These are phyloP conservation scores for Mythimna lalbum DNA, from an alignment of 2,888 invertebrate genomes.

Conservation along the genomic window DNA sequence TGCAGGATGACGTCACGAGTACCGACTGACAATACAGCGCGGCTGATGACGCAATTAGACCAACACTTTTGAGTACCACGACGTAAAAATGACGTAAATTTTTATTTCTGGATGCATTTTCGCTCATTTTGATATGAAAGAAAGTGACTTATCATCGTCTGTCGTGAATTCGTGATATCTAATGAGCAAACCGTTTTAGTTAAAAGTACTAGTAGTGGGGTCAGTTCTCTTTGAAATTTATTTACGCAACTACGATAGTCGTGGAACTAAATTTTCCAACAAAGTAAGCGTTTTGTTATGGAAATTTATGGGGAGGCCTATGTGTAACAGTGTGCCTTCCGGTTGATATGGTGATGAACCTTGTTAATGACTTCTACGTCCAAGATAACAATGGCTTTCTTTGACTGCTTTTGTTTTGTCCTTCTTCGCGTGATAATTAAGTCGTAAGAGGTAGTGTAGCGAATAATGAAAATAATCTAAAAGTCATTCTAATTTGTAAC, in stretches of 20 bases:
- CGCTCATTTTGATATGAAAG: constrained; percentile 40
- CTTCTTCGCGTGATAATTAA: background rate
- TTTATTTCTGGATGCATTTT: constrained; percentile 55
- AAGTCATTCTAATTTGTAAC: background rate
- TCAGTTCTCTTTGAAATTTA: constrained; percentile 37
- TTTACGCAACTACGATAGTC: constrained; percentile 35
- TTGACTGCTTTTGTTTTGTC: constrained; percentile 23
- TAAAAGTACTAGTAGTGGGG: constrained; percentile 17
- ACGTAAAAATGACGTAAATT: constrained; percentile 54
- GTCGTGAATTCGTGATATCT: constrained; percentile 33
- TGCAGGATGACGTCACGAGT: constrained; percentile 61
- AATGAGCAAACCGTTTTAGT: constrained; percentile 48
- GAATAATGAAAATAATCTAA: background rate
- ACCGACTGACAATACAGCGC: constrained; percentile 57
- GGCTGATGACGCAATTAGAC: constrained; percentile 66
- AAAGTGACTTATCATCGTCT: constrained; percentile 39
- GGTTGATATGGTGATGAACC: constrained; percentile 50
- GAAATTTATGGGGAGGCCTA: constrained; percentile 47
- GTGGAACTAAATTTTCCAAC: constrained; percentile 29
- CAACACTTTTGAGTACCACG: constrained; percentile 55
- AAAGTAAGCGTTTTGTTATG: constrained; percentile 50
- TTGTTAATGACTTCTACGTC: constrained; percentile 38
- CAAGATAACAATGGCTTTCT: constrained; percentile 38
- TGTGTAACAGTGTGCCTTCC: constrained; percentile 44
- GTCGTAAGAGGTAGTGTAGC: background rate